Percentiles rank a stretch among this genome's conserved stretches.
These are phyloP conservation scores for Amiota mariae DNA, from an alignment of 2,888 invertebrate species.

Conservation along the genomic window DNA sequence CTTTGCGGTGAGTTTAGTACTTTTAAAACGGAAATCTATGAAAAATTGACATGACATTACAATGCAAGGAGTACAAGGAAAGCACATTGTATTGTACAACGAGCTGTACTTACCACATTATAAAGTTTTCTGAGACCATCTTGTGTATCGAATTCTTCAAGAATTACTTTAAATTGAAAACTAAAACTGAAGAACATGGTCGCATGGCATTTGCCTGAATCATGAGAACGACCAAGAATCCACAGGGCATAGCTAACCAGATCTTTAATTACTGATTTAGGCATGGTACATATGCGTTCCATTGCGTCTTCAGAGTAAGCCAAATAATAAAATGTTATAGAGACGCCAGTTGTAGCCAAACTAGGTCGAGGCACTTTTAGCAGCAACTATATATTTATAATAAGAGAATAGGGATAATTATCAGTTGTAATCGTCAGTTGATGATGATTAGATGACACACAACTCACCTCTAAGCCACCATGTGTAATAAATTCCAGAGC, in stretches of 20 bases:
- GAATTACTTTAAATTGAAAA: constrained; percentile 92
- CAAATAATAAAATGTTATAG: constrained; percentile 95
- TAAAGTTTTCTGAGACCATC: constrained; percentile 95
- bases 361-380: constrained; percentile 94
- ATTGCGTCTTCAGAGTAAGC: constrained; percentile 98
- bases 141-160: constrained; percentile 93
- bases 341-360: constrained; percentile 94
- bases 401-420: constrained; percentile 69
- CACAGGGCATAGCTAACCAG: constrained; percentile 93
- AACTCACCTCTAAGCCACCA: constrained; percentile 84
- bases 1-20: constrained; percentile 80
- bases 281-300: constrained; percentile 93
- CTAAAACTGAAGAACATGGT: constrained; percentile 98
- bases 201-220: constrained; percentile 97
- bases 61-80: background rate
- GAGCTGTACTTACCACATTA: constrained; percentile 80
- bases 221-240: constrained; percentile 96
- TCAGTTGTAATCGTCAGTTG: background rate
- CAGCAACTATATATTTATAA: constrained; percentile 77
- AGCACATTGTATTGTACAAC: background rate
- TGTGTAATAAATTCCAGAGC: constrained; percentile 94
- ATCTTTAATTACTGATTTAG: constrained; percentile 83
- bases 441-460: background rate
- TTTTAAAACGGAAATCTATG: constrained; percentile 86
- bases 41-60: constrained; percentile 36